A percentile compares a stretch with the other conserved stretches of the same genome.
Conservation (phyloP, 2,113 vertebrate species). For the Calonectris borealis region DNA sequence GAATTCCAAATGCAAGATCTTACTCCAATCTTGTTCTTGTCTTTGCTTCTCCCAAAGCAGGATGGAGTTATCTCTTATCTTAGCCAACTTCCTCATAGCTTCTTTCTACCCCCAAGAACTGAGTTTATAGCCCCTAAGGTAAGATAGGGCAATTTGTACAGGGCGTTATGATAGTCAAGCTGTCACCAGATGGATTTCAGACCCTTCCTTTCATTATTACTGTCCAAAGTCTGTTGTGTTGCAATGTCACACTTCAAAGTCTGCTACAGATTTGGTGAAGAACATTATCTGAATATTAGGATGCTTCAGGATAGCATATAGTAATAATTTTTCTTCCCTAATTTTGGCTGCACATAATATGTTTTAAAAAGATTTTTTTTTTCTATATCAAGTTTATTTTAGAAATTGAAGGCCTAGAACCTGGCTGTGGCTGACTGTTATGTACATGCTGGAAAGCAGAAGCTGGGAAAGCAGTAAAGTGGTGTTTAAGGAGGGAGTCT, state of each 20-base stretch:
- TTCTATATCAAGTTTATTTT: neutral
- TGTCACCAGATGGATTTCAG: conserved; percentile 38
- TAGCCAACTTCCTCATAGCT: neutral
- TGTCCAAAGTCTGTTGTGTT: conserved; percentile 37
- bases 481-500: neutral
- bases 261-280: neutral
- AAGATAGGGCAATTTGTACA: neutral
- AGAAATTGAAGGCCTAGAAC: neutral
- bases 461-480: neutral
- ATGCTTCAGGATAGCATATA: neutral
- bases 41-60: neutral
- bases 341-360: neutral
- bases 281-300: neutral
- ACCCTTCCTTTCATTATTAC: neutral
- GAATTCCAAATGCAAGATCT: neutral
- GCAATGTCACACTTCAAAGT: conserved; percentile 22
- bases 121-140: neutral
- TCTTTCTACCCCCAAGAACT: neutral
- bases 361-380: neutral
- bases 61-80: neutral
- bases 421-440: neutral
- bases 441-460: neutral
- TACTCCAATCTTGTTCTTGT: neutral
- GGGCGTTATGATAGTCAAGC: neutral
- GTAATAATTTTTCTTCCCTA: neutral